Percentiles rank a stretch among this genome's conserved stretches.
Evolutionary conservation across 2,888 invertebrate species (phyloP).

Genomic region (Periphyllus acericola): DNA sequence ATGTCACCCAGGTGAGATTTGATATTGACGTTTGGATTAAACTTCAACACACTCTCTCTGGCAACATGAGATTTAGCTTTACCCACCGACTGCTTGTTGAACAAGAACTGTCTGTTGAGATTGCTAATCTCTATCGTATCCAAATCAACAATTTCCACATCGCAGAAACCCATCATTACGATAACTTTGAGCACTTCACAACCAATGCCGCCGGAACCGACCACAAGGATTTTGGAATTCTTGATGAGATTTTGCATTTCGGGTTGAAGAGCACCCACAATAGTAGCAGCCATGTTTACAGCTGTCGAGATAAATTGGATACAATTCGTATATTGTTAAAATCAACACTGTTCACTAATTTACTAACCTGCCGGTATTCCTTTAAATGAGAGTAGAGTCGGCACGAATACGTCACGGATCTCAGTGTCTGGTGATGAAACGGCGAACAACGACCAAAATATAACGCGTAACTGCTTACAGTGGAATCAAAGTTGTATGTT

Average conservation of each 20-base stretch:
- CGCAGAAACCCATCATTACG: constrained; percentile 90
- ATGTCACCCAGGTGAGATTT: constrained; percentile 93
- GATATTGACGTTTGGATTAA: constrained; percentile 90
- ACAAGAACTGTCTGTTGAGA: constrained; percentile 98
- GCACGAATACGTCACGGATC: not conserved
- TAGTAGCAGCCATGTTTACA: constrained; percentile 71
- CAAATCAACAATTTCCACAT: constrained; percentile 97
- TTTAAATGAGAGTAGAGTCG: no score
- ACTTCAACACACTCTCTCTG: constrained; percentile 84
- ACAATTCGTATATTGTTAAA: no score
- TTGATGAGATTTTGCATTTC: constrained; percentile 75
- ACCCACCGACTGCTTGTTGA: constrained; percentile 97
- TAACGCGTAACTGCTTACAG: no score
- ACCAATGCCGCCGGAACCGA: constrained; percentile 99
- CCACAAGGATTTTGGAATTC: constrained; percentile 82
- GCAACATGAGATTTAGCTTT: constrained; percentile 96
- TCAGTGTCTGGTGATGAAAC: not conserved
- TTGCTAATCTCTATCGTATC: constrained; percentile 99
- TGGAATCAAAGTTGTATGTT: no score
- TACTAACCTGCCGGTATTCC: not conserved
- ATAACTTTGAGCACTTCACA: constrained; percentile 98
- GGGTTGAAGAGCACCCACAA: constrained; percentile 76
- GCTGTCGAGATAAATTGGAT: not conserved
- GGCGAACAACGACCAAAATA: not conserved
- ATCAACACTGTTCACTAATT: not conserved